Percentiles rank a stretch among this genome's conserved stretches.
phyloP scores from a whole-genome alignment of 1,140 invertebrate genomes.

The Lepeophtheirus salmonis region DNA sequence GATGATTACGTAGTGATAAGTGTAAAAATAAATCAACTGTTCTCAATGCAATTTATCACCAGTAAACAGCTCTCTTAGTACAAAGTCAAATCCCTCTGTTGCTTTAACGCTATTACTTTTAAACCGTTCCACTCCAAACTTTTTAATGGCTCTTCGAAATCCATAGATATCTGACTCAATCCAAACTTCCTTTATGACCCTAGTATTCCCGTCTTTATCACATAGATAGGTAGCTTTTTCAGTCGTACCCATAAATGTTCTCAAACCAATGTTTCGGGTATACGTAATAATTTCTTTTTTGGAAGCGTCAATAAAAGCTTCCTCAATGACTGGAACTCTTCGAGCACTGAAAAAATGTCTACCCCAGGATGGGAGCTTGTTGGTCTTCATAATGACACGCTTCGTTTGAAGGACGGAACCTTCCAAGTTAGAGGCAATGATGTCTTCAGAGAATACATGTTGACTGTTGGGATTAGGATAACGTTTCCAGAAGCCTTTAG shows the following conservation, averaged over 20 bases:
- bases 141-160: constrained; percentile 14
- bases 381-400: constrained; percentile 30
- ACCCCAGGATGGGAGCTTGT: constrained; percentile 28
- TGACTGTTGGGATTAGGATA: constrained; percentile 23
- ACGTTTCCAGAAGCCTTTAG: constrained; percentile 4
- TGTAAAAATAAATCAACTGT: no score
- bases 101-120: constrained; percentile 18
- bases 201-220: neutral
- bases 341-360: constrained; percentile 25
- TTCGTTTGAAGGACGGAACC: constrained; percentile 26
- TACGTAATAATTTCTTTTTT: constrained; percentile 29
- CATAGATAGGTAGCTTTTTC: neutral
- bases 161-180: constrained; percentile 13
- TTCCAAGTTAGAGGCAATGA: constrained; percentile 21
- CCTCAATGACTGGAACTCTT: constrained; percentile 29
- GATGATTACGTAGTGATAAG: no score
- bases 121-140: constrained; percentile 15
- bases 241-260: constrained; percentile 25
- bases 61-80: constrained; percentile 1
- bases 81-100: constrained; percentile 13
- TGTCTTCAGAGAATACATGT: constrained; percentile 31
- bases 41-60: no score
- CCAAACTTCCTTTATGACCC: constrained; percentile 12
- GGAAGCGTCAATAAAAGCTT: constrained; percentile 29
- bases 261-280: constrained; percentile 29